Conservation (phyloP, 2,113 vertebrate genomes). For the Atrichornis clamosus region DNA sequence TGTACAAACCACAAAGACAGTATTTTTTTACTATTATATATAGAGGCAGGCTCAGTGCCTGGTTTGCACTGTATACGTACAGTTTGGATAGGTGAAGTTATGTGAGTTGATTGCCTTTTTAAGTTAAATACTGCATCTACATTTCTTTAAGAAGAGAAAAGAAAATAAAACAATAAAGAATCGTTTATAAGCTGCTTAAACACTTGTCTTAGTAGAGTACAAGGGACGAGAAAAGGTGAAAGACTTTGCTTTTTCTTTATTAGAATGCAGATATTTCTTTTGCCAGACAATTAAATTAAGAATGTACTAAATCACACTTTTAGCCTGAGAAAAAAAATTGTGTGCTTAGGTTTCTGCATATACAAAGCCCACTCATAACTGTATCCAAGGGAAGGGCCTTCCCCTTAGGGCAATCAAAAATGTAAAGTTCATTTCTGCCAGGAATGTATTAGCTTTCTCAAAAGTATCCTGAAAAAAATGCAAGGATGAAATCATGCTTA, state of each 20-base stretch:
- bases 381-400: not conserved
- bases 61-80: not conserved
- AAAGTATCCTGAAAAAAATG: not conserved
- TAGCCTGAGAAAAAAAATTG: not conserved
- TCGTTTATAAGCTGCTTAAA: not conserved
- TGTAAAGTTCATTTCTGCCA: not conserved
- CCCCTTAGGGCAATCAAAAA: not conserved
- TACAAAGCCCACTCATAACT: not conserved
- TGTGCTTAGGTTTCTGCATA: not conserved
- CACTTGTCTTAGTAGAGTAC: not conserved
- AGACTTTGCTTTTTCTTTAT: not conserved
- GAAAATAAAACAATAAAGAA: not conserved
- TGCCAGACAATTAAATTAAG: not conserved
- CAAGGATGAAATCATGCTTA: not conserved
- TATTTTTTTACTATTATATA: not conserved
- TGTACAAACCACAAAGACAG: not conserved
- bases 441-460: not conserved
- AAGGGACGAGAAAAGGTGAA: not conserved
- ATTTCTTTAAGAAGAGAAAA: not conserved
- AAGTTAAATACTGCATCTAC: not conserved
- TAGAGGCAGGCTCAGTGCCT: not conserved
- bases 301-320: not conserved
- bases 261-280: not conserved
- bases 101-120: not conserved
- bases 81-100: not conserved